Base-by-base conservation (phyloP, 2,888 invertebrate species). In the Morpho achilles region DNA sequence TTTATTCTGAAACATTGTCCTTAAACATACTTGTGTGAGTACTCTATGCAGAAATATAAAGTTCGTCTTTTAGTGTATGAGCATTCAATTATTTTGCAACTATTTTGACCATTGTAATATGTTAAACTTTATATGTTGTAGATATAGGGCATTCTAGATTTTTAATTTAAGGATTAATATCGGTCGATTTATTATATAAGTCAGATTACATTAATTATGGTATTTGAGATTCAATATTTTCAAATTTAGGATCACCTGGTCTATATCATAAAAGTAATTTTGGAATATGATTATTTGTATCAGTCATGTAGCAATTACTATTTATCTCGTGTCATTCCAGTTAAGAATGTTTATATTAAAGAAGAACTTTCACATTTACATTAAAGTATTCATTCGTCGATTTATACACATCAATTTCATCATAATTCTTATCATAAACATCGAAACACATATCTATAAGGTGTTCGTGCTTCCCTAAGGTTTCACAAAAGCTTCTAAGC, bases 401-500 rank as follows among this genome's bases (percentile, higher is more conserved):
- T 32, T 32, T 10, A 41, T 9, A 45, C 40, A 59, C 54, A 57
- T 59, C 48, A 52, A 54, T 46, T 43, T 48, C 10, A 59, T 53
- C 54, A 61, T 44, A 63, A 63, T 51, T 57, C 52, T 68, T 62
- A 67, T 60, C 56, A 52, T 61, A 63, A 77, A 80, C 76, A 79
- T 76, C 70, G 68, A 78, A 71, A 73, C 70, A 86, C 73, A 86
- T 79, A 87, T 84, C 82, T 87, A 86, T 80, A 70, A 75, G 72
- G 67, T 64, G 69, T 77, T 84, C 87, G 88, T 87, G 88, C 88
- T 75, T 77, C 75, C 78, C 74, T 80, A 78, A 64, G 71, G 71
- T 74, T 75, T 82, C 84, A 87, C 87, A 87, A 72, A 87, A 87
- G 87, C 88, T 77, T 76, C 87, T 89, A 89, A 82, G 73, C 89